Evolutionary conservation across 2,888 invertebrate genomes (phyloP), one percentile per base, ranked within the genome.

Genomic region (Eristalis intricaria): DNA sequence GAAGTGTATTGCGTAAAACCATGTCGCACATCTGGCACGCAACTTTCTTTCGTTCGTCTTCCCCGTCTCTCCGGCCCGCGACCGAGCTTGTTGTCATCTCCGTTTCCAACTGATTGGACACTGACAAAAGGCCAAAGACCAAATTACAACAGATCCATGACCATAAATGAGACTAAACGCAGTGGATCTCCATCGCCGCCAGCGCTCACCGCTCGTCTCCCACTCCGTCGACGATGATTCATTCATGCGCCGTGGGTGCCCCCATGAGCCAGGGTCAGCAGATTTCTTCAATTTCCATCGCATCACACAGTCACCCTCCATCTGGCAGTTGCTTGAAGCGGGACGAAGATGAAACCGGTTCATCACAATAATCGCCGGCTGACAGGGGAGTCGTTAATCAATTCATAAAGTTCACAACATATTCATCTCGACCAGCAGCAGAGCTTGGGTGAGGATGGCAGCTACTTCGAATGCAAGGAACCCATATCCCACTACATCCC

Each of bases 181-280:
- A 40, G 23, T 13, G 22, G 19, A 32, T 19, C 32, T 15, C 13
- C 38, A 13, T 38, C 13, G 38, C 38, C 2, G 13, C 38, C 19
- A 19, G 8, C 19, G 19, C 19, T 4, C 1, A n/a, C 43, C 7
- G 43, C 43, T 4, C n/a, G n/a, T 4, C 43, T 1, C n/a, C 13
- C 43, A 64, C 50, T 50, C 23, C 38, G 58, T 22, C 26, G 26
- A 26, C 61, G 61, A 43, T 75, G 65, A 75, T 60, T 66, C 65
- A 75, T 8, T 58, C 58, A 26, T 40, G 13, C n/a, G 75, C 38
- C 60, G 64, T 66, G 58, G 75, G 58, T 65, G 13, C 22, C 56
- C 65, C n/a, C 38, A 35, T 19, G 64, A 23, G 26, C 75, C 58
- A 58, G 38, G 75, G 75, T 75, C 65, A 75, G 40, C 58, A 66